These are phyloP conservation scores for Drosophila nr. perissopoda DNA, from an alignment of 2,888 invertebrate genomes.

Conservation along the genomic window DNA sequence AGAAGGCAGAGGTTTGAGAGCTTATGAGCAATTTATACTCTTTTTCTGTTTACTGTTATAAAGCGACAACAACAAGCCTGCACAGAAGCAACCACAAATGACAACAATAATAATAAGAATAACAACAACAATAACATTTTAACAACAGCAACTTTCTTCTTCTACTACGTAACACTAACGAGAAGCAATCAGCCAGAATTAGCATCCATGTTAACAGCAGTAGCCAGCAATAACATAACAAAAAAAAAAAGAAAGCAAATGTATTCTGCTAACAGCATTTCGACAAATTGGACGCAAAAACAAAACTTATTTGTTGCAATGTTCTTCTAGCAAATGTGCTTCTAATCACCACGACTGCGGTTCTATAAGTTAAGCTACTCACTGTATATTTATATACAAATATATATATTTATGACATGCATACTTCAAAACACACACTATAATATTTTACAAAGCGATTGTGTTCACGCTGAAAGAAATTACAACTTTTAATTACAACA, in stretches of 20 bases:
- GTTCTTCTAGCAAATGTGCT: slow-evolving; percentile 38
- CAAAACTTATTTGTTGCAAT: slow-evolving; percentile 14
- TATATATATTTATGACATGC: slow-evolving; percentile 49
- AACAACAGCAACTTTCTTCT: slow-evolving; percentile 35
- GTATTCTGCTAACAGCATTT: slow-evolving; percentile 69
- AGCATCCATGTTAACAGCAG: slow-evolving; percentile 57
- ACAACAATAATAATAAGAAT: slow-evolving; percentile 45
- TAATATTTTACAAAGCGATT: slow-evolving; percentile 52
- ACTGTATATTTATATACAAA: slow-evolving; percentile 33
- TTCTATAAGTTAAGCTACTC: slow-evolving; percentile 65
- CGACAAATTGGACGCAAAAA: slow-evolving; percentile 13
- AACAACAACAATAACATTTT: slow-evolving; percentile 48
- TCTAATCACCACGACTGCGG: slow-evolving; percentile 67
- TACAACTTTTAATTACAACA: slow-evolving; percentile 57
- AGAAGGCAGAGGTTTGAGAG: slow-evolving; percentile 70
- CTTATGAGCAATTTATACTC: slow-evolving; percentile 63
- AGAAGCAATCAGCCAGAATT: slow-evolving; percentile 29
- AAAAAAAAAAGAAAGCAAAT: slow-evolving; percentile 12
- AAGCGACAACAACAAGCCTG: slow-evolving; percentile 61
- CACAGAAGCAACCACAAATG: slow-evolving; percentile 55
- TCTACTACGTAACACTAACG: slow-evolving; percentile 36
- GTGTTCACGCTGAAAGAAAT: slow-evolving; percentile 53
- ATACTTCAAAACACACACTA: slow-evolving; percentile 47
- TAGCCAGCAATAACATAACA: slow-evolving; percentile 57
- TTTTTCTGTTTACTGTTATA: slow-evolving; percentile 71